These are phyloP conservation scores for Pimpla rufipes DNA, from an alignment of 2,888 invertebrate species.

Conservation along the genomic window DNA sequence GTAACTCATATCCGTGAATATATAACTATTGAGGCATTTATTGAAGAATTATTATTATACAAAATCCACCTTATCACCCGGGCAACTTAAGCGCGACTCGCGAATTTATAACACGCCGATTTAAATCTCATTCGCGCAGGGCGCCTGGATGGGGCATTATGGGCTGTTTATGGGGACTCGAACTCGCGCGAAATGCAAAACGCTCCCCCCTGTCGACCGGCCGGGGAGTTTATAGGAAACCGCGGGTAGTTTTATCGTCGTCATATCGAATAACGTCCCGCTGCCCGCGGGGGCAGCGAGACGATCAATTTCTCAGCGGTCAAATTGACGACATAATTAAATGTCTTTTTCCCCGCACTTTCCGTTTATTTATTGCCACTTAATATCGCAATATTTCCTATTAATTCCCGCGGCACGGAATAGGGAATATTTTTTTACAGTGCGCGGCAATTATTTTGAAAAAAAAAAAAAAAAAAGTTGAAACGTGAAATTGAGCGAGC, in stretches of 20 bases:
- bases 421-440: not conserved
- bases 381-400: not conserved
- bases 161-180: constrained; percentile 50
- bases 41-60: too few species aligned
- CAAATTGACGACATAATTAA: too few species aligned
- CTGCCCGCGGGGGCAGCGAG: not conserved
- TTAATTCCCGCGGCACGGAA: not conserved
- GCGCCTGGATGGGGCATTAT: constrained; percentile 16
- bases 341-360: too few species aligned
- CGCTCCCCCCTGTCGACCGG: constrained; percentile 22
- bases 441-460: not conserved
- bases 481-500: not conserved
- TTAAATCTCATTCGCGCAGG: constrained; percentile 7
- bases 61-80: not conserved
- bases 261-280: not conserved
- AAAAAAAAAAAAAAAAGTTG: not conserved
- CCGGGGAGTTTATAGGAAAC: constrained; percentile 34
- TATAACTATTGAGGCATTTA: too few species aligned
- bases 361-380: too few species aligned
- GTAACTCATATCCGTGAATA: too few species aligned
- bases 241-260: constrained; percentile 22
- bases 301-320: not conserved
- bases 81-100: constrained; percentile 2
- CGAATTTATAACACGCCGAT: constrained; percentile 7
- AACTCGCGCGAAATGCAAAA: constrained; percentile 29